These are phyloP conservation scores for Cladorhizidae sp. DNA, from an alignment of 37 sponge, comb jelly and placozoan species.

Conservation along the genomic window DNA sequence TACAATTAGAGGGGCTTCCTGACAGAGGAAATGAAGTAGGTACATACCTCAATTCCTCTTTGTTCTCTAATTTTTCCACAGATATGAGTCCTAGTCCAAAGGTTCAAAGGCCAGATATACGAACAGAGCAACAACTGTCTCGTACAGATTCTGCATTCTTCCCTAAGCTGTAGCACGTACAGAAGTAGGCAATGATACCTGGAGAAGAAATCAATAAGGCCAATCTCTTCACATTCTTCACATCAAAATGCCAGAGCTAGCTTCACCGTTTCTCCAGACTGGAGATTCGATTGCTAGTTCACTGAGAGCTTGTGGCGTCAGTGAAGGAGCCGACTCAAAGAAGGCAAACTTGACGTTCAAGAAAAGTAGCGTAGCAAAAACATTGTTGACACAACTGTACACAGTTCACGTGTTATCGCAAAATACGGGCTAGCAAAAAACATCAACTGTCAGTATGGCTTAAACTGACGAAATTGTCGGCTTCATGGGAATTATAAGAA, in stretches of 20 bases:
- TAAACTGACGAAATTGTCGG: no score
- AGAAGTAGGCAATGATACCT: constrained; percentile 58
- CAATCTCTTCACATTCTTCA: neutral
- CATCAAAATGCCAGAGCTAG: no score
- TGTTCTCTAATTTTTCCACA: constrained; percentile 71
- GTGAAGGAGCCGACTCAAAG: no score
- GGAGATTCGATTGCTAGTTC: neutral
- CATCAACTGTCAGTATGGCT: no score
- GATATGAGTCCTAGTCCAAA: constrained; percentile 34
- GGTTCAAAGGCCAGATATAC: constrained; percentile 51
- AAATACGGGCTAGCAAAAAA: no score
- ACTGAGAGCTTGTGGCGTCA: neutral
- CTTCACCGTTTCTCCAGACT: neutral
- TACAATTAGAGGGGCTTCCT: no score
- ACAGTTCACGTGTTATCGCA: no score
- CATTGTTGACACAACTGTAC: no score
- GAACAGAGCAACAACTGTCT: constrained; percentile 59
- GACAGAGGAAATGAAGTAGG: neutral
- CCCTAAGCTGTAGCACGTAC: constrained; percentile 69
- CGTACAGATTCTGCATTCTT: constrained; percentile 70
- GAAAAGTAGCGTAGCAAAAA: no score
- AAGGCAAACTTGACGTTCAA: no score
- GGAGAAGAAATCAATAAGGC: neutral
- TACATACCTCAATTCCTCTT: constrained; percentile 55
- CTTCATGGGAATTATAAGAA: no score